Evolutionary conservation across 2,797 vertebrate genomes (phyloP).

Genomic region (Acipenser ruthenus): DNA sequence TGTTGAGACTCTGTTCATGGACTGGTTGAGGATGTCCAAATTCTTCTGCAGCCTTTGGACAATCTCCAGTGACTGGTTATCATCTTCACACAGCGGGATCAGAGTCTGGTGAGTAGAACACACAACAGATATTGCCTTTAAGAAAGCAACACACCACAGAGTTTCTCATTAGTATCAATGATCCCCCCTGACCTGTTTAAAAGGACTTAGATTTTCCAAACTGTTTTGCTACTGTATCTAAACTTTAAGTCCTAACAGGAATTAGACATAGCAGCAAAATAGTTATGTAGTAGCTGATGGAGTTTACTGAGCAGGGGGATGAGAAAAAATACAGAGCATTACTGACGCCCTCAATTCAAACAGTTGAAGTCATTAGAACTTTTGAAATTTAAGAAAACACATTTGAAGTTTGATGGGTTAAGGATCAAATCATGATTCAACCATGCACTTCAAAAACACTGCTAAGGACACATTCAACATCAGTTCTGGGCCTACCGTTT

Average conservation of each 20-base stretch:
- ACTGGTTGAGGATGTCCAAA: constrained; percentile 77
- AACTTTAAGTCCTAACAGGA: background rate
- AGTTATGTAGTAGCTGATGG: too few relatives aligned
- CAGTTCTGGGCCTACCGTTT: too few relatives aligned
- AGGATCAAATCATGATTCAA: too few relatives aligned
- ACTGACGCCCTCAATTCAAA: too few relatives aligned
- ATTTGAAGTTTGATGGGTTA: too few relatives aligned
- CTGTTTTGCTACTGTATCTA: too few relatives aligned
- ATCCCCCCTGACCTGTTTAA: background rate
- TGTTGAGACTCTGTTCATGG: constrained; percentile 78
- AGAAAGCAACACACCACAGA: background rate
- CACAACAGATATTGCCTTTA: background rate
- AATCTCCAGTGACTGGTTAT: constrained; percentile 83
- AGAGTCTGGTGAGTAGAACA: constrained; percentile 60
- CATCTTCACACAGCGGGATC: constrained; percentile 79
- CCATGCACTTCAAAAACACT: too few relatives aligned
- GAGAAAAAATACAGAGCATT: too few relatives aligned
- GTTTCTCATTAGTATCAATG: background rate
- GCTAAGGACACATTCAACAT: too few relatives aligned
- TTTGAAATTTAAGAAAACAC: too few relatives aligned
- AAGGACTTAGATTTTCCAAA: background rate
- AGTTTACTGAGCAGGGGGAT: too few relatives aligned
- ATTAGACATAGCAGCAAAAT: background rate
- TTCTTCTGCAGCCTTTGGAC: constrained; percentile 85
- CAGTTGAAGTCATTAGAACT: too few relatives aligned